Base-by-base conservation (phyloP, 2,797 vertebrate species). In the Poeciliopsis infans region DNA sequence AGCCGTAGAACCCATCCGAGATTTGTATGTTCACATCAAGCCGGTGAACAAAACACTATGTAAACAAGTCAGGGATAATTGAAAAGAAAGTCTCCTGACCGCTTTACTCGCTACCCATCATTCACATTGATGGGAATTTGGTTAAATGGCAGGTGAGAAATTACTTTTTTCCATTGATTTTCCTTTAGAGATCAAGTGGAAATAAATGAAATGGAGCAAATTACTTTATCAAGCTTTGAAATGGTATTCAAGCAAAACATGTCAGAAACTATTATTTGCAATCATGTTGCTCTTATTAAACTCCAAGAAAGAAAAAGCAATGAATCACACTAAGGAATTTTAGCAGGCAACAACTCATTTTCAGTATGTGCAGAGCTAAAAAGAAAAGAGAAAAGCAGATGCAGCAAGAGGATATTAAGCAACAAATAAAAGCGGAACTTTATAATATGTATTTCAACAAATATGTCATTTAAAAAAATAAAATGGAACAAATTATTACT, bases 131-230 rank as follows among this genome's bases (percentile, higher is more conserved):
- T 95, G 95, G 94, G 92, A 95, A 95, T 94, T 95, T 94, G 94
- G 90, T 92, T 92, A 94, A 94, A 90, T 90, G 92, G 96, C 94
- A 96, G 95, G 89, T 95, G 95, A 96, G 95, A 97, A 98, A 98
- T 97, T 97, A 96, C 95, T 96, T 97, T 96, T 97, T 96, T 95
- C 95, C 95, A 98, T 97, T 96, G 97, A 97, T 97, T 97, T 98
- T 96, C 94, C 94, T 94, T 93, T 93, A 93, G 94, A 96, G 95
- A 96, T 95, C 96, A 96, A 97, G 97, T 91, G 89, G 95, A 94
- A 96, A 96, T 96, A 96, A 96, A 97, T 96, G 95, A 97, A 96
- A 97, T 94, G 93, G 94, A 95, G 94, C 95, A 96, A 97, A 97
- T 97, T 95, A 83, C 84, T 96, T 95, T 92, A 92, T 90, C 89